Base-by-base conservation (phyloP, 2,113 vertebrate genomes). In the Nibea coibor region DNA sequence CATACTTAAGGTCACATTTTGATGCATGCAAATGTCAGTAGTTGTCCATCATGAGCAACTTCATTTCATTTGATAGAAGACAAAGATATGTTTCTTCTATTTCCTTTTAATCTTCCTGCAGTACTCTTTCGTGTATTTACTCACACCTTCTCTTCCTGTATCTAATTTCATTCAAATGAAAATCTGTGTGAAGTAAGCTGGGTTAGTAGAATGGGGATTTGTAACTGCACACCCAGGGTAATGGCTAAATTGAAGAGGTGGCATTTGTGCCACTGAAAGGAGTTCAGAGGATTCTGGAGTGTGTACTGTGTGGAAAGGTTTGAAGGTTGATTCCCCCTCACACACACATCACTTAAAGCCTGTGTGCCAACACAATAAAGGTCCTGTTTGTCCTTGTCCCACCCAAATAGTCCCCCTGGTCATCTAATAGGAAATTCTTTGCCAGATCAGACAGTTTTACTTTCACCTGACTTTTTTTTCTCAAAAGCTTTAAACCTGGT, bases 121-220 rank as follows among this genome's bases (percentile, higher is more conserved):
- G 20, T 43, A 8, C 8, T 14, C 8, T 65, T 51, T 24, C 10
- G 11, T 75, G 14, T 24, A 20, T 76, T 42, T 45, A 74, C 71
- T 77, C 39, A 72, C 59, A 50, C 61, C 35, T 47, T 75, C 4
- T 7, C 54, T 57, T 42, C 35, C 66, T 69, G 7, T 76, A 17
- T 77, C 70, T 72, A 8, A 31, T 71, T 67, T 63, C 0, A 59
- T 57, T 63, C 10, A 62, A 19, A 50, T 58, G 24, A 56, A 65
- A 78, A 63, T 48, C 47, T 15, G 26, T 65, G 53, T 35, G 78
- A 68, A 45, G 58, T 63, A 56, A 85, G 50, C 68, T 70, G 43
- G 72, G 76, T 85, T 72, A 79, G 82, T 64, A 61, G 77, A 84
- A 71, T 61, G 71, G 77, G 80, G 82, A 84, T 78, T 86, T 89